Evolutionary conservation across 2,113 vertebrate genomes (phyloP), one percentile per base, ranked within the genome.

Genomic region (Zosterops borbonicus): DNA sequence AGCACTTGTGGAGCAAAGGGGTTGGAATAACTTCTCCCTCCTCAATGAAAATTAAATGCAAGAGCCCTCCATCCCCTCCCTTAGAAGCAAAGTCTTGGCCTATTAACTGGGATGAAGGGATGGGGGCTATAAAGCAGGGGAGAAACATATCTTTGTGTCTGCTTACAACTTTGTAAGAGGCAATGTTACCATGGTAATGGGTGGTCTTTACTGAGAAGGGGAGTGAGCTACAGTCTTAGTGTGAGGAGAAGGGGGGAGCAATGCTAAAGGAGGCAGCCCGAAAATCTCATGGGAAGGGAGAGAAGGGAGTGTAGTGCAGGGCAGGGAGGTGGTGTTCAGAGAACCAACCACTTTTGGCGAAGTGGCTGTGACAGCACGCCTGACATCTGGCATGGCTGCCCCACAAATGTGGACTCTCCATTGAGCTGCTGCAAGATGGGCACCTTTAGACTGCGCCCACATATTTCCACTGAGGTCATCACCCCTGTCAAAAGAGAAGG

Each of bases 151-250:
- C 90, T 96, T 74, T 95, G 67, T 96, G 90, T 91, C 62, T 95
- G 90, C 91, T 91, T 86, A 78, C 75, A 95, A 95, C 78, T 97
- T 95, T 91, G 82, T 70, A 90, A 94, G 84, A 95, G 78, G 93
- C 84, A 94, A 95, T 87, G 95, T 97, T 96, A 92, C 96, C 95
- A 97, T 97, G 96, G 95, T 77, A 96, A 97, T 96, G 74, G 91
- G 96, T 97, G 94, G 94, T 94, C 95, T 95, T 95, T 83, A 90
- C 75, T 35, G 35, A 94, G 81, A 95, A 89, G 27, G 27, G 27
- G 78, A 94, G 42, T 25, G 84, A 92, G 90, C 75, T 85, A 41
- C 69, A 86, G 55, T 80, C 39, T 77, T 55, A 86, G 71, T 35
- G 63, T 70, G 67, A 90, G 81, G 31, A 91, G 74, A 91, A 87